phyloP scores from a whole-genome alignment of 1,140 invertebrate genomes.

The Brachionus manjavacas region DNA sequence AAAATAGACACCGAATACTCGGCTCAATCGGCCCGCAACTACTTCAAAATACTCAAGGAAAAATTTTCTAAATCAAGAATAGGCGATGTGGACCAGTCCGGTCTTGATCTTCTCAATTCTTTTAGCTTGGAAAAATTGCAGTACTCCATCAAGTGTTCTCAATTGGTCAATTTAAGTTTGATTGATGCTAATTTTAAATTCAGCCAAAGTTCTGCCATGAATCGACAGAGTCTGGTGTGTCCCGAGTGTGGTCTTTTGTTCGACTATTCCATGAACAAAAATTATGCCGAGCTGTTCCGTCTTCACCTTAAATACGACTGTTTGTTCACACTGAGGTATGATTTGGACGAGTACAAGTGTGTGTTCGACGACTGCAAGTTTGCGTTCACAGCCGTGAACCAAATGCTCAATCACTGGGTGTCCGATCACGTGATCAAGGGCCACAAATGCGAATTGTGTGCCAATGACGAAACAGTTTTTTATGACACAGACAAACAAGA shows the following conservation, averaged over 20 bases:
- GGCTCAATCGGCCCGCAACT: background rate
- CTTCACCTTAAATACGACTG: constrained; percentile 26
- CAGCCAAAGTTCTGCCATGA: background rate
- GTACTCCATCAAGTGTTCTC: background rate
- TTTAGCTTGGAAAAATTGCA: background rate
- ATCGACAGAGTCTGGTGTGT: background rate
- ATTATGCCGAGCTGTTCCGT: background rate
- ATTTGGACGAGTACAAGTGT: constrained; percentile 1
- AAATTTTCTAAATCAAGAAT: background rate
- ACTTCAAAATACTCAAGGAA: background rate
- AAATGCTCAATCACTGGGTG: background rate
- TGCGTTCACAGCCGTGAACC: background rate
- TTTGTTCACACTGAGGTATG: background rate
- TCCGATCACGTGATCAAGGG: background rate
- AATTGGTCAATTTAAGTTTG: background rate
- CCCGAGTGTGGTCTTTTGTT: constrained; percentile 15
- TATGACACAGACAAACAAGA: background rate
- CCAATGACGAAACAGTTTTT: background rate
- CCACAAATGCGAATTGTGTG: background rate
- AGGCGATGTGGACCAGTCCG: background rate
- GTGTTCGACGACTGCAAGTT: background rate
- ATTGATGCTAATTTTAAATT: constrained; percentile 12
- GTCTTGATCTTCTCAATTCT: background rate
- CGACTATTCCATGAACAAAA: background rate
- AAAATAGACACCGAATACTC: background rate